Evolutionary conservation across 2,113 vertebrate species (phyloP).

Genomic region (Grallaria varia): DNA sequence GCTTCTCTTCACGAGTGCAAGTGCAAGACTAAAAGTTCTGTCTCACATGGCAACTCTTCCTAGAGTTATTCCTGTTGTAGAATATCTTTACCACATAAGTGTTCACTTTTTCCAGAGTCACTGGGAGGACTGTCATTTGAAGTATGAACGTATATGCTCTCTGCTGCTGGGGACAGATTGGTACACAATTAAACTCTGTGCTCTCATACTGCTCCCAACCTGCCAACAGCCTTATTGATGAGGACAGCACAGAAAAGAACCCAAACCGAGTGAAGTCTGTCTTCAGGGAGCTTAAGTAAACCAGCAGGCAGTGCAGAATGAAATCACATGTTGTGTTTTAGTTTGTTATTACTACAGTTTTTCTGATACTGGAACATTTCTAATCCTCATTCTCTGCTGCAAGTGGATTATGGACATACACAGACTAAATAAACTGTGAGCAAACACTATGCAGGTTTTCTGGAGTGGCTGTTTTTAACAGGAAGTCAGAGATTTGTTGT

Average conservation of each 20-base stretch:
- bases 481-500: conserved; percentile 20
- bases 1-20: not conserved
- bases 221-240: not conserved
- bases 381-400: not conserved
- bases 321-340: not conserved
- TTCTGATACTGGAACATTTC: not conserved
- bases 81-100: not conserved
- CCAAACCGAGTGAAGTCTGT: not conserved
- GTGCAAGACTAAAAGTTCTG: not conserved
- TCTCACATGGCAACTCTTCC: not conserved
- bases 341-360: not conserved
- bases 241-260: not conserved
- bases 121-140: not conserved
- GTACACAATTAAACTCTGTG: not conserved
- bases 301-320: not conserved
- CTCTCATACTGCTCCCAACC: not conserved
- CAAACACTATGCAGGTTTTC: not conserved
- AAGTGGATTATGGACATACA: not conserved
- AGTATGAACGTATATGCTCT: not conserved
- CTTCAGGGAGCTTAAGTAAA: not conserved
- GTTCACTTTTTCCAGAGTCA: not conserved
- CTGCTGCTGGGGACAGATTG: not conserved
- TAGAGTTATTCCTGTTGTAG: not conserved
- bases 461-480: not conserved
- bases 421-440: not conserved